Base-by-base conservation (phyloP, 2,888 invertebrate genomes). In the Allygus modestus region DNA sequence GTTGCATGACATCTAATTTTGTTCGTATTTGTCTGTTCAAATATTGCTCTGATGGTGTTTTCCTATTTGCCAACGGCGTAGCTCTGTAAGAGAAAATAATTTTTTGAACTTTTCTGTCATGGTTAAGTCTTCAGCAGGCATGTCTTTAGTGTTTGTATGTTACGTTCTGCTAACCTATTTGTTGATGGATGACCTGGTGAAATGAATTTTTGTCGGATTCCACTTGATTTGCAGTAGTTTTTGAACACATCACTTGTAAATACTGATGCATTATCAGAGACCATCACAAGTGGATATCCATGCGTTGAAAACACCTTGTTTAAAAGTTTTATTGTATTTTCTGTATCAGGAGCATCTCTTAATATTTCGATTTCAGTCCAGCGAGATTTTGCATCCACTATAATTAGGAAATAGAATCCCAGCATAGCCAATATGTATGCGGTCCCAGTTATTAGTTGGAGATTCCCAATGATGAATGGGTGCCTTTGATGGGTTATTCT, bases 391-490 rank as follows among this genome's bases (percentile, higher is more conserved):
- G 85, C 85, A 73, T 85, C 85, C 12, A 86, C 81, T 20, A 81
- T 15, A 0, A 85, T 71, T 33, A 23, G 77, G 82, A 37, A 37
- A 37, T 37, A 37, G 37, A 37, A 7, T 37, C 11, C 11, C 37
- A 37, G 37, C 11, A 37, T 37, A 7, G 7, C 11, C 4, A 7
- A 85, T 83, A 75, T 87, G 86, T n/a, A 87, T 46, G 58, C 86
- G 51, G 15, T 86, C 86, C 87, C 88, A 88, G 37, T 86, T 86
- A 37, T 85, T 33, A 17, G 86, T 83, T 46, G 87, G 87, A 81
- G 77, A 82, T 17, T 86, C 82, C 88, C 88, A 88, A 0, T 82
- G 86, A 75, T 88, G 88, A 2, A 88, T 71, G 2, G 88, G 86
- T 12, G 85, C 86, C 84, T 88, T 88, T 11, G 81, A n/a, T 12